These are phyloP conservation scores for Zeus faber DNA, from an alignment of 2,113 vertebrate genomes.

Conservation along the genomic window DNA sequence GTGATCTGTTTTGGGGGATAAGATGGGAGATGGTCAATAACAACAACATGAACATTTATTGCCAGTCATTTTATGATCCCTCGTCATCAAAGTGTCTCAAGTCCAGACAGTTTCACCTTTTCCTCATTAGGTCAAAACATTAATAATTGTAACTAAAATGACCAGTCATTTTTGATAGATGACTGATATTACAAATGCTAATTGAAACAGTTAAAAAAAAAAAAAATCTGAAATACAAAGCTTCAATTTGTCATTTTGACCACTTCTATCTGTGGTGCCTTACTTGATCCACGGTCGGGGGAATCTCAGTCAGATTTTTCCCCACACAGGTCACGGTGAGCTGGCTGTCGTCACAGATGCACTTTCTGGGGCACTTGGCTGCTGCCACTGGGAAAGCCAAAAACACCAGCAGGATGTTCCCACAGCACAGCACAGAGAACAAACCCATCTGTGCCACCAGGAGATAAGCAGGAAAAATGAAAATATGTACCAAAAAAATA, in stretches of 20 bases:
- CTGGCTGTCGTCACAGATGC: constrained; percentile 80
- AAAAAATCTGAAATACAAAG: background rate
- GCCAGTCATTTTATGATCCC: too few relatives aligned
- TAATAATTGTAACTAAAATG: too few relatives aligned
- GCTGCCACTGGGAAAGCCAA: constrained; percentile 12
- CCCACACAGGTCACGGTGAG: constrained; percentile 76
- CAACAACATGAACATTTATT: background rate
- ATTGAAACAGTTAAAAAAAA: too few relatives aligned
- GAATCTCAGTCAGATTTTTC: constrained; percentile 80
- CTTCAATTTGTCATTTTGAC: too few relatives aligned
- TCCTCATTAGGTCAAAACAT: too few relatives aligned
- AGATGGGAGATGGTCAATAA: background rate
- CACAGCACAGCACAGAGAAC: background rate
- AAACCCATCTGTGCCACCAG: constrained; percentile 43
- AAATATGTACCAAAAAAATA: too few relatives aligned
- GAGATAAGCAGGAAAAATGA: background rate
- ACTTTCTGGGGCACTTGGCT: constrained; percentile 76
- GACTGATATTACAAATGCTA: too few relatives aligned
- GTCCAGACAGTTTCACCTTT: too few relatives aligned
- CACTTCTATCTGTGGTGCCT: constrained; percentile 34
- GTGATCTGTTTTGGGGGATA: constrained; percentile 74
- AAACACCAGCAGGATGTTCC: constrained; percentile 21
- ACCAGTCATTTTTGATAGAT: too few relatives aligned
- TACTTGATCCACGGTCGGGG: constrained; percentile 82
- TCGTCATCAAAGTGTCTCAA: too few relatives aligned